These are phyloP conservation scores for Aurelia sp. DNA, from an alignment of 30 jellyfish, hydroid and myxozoan species.

Conservation along the genomic window DNA sequence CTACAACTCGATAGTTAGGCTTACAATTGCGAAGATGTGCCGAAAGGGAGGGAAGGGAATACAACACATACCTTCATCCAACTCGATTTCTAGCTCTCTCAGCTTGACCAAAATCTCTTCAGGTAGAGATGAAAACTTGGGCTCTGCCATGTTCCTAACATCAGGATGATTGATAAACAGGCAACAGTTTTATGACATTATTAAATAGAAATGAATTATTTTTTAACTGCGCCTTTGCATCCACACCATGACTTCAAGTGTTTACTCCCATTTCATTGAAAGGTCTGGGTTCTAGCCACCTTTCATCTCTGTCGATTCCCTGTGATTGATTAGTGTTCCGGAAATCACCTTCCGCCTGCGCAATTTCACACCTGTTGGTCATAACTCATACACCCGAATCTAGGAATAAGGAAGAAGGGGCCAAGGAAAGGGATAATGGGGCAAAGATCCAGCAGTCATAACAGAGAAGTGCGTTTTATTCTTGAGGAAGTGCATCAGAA, in stretches of 20 bases:
- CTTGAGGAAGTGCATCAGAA: too few relatives aligned
- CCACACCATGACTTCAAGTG: conserved; percentile 58
- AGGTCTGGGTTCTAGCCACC: conserved; percentile 48
- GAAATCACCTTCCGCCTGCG: conserved; percentile 54
- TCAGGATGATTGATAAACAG: conserved; percentile 42
- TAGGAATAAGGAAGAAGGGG: too few relatives aligned
- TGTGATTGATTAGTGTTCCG: conserved; percentile 27
- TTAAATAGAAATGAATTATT: background rate
- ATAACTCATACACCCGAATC: too few relatives aligned
- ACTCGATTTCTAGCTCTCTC: conserved; percentile 83
- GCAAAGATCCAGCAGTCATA: too few relatives aligned
- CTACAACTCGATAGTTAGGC: too few relatives aligned
- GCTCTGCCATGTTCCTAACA: conserved; percentile 76
- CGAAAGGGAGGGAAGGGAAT: too few relatives aligned
- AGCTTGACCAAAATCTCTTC: conserved; percentile 89
- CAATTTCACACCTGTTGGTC: too few relatives aligned
- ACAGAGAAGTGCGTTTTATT: too few relatives aligned
- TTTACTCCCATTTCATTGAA: conserved; percentile 35
- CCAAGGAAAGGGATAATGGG: too few relatives aligned
- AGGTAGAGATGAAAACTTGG: conserved; percentile 75
- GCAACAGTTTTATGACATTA: background rate
- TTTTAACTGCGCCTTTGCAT: conserved; percentile 18
- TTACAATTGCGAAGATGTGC: too few relatives aligned
- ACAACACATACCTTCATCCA: conserved; percentile 78
- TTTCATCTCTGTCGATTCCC: conserved; percentile 23